phyloP scores from a whole-genome alignment of 2,113 vertebrate genomes.

The Pagrus major region DNA sequence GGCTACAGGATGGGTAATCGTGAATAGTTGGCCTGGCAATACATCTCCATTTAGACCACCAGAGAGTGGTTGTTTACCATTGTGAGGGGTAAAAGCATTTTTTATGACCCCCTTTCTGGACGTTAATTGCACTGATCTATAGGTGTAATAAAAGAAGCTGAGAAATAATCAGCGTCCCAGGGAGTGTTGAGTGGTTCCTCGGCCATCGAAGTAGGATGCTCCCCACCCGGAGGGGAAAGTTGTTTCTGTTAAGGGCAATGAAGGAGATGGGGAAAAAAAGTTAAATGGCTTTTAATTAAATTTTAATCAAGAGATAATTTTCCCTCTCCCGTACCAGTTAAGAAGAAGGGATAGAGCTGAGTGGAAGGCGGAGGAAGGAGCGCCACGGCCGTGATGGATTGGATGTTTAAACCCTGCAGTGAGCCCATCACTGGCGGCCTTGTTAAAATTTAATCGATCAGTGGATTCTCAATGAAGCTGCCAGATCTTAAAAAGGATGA shows the following conservation, averaged over 20 bases:
- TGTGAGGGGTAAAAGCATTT: constrained; percentile 4
- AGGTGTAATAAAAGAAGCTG: constrained; percentile 62
- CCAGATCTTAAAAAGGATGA: constrained; percentile 63
- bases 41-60: constrained; percentile 24
- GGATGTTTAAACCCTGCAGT: constrained; percentile 78
- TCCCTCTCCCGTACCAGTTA: constrained; percentile 73
- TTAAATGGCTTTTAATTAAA: constrained; percentile 85
- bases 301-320: constrained; percentile 85
- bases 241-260: constrained; percentile 72
- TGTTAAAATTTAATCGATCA: constrained; percentile 84
- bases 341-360: constrained; percentile 62
- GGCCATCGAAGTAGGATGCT: constrained; percentile 50
- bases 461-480: constrained; percentile 75
- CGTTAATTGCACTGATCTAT: constrained; percentile 67
- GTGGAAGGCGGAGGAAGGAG: constrained; percentile 56
- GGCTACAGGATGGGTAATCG: constrained; percentile 13
- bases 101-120: constrained; percentile 52
- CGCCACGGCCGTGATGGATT: constrained; percentile 76
- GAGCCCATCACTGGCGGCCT: constrained; percentile 73
- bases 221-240: constrained; percentile 47
- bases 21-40: constrained; percentile 6
- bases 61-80: constrained; percentile 43
- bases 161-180: constrained; percentile 57
- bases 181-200: constrained; percentile 39
- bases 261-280: constrained; percentile 58